Percentiles rank a stretch among this genome's conserved stretches.
phyloP scores from a whole-genome alignment of 2,888 invertebrate species.

The Bellardia pandia region DNA sequence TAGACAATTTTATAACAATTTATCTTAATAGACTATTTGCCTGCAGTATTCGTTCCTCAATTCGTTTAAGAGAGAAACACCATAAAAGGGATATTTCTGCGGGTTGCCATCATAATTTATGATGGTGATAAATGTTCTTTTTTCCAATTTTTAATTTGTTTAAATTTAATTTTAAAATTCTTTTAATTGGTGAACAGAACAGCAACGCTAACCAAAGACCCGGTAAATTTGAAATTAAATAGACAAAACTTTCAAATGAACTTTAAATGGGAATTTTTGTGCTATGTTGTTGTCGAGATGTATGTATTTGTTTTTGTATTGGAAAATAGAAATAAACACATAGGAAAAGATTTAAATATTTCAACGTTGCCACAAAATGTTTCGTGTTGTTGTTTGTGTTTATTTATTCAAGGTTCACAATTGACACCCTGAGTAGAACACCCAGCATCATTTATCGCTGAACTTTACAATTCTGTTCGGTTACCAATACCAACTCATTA shows the following conservation, averaged over 20 bases:
- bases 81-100: conserved; percentile 54
- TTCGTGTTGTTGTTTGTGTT: conserved; percentile 51
- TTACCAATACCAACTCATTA: conserved; percentile 8
- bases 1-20: conserved; percentile 22
- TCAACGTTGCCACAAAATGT: conserved; percentile 61
- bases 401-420: conserved; percentile 73
- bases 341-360: conserved; percentile 67
- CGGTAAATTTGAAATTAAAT: conserved; percentile 36
- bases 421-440: conserved; percentile 69
- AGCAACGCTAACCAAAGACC: conserved; percentile 8
- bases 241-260: conserved; percentile 60
- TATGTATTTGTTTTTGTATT: conserved; percentile 15
- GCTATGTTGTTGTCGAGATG: no score
- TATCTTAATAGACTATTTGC: conserved; percentile 57
- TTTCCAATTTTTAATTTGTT: conserved; percentile 59
- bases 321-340: conserved; percentile 41
- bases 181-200: conserved; percentile 47
- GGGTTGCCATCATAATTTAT: conserved; percentile 72
- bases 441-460: conserved; percentile 63
- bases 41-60: background rate
- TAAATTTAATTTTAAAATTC: conserved; percentile 66
- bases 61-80: background rate
- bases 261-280: conserved; percentile 40
- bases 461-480: conserved; percentile 43
- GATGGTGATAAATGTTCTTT: conserved; percentile 68